These are phyloP conservation scores for Pharmacophagus antenor DNA, from an alignment of 2,888 invertebrate species.

Conservation along the genomic window DNA sequence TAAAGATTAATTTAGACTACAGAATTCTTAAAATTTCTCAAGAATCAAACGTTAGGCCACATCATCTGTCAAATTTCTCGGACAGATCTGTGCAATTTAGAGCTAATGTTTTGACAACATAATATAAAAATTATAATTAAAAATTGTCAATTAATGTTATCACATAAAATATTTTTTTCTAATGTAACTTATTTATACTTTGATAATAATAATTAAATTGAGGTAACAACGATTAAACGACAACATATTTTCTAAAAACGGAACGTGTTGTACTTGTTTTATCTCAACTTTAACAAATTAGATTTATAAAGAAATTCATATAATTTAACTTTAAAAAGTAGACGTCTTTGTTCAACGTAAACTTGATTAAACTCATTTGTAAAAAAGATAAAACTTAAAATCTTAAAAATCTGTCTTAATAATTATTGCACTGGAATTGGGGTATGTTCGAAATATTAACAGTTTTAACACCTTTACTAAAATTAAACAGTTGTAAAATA, in stretches of 20 bases:
- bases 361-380: too few species aligned
- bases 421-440: too few species aligned
- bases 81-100: constrained; percentile 44
- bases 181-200: too few species aligned
- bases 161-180: too few species aligned
- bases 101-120: constrained; percentile 27
- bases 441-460: too few species aligned
- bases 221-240: neutral
- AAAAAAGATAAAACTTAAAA: too few species aligned
- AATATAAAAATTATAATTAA: neutral
- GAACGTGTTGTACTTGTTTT: neutral
- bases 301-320: neutral
- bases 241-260: neutral
- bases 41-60: constrained; percentile 71
- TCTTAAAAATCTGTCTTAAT: too few species aligned
- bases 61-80: constrained; percentile 70
- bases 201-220: neutral
- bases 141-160: neutral
- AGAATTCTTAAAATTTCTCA: constrained; percentile 56
- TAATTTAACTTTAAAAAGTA: too few species aligned
- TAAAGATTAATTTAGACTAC: constrained; percentile 47
- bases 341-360: too few species aligned
- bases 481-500: too few species aligned
- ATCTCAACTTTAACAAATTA: neutral
- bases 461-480: too few species aligned